These are phyloP conservation scores for Ivindomyrus marchei DNA, from an alignment of 2,113 vertebrate genomes.

Conservation along the genomic window DNA sequence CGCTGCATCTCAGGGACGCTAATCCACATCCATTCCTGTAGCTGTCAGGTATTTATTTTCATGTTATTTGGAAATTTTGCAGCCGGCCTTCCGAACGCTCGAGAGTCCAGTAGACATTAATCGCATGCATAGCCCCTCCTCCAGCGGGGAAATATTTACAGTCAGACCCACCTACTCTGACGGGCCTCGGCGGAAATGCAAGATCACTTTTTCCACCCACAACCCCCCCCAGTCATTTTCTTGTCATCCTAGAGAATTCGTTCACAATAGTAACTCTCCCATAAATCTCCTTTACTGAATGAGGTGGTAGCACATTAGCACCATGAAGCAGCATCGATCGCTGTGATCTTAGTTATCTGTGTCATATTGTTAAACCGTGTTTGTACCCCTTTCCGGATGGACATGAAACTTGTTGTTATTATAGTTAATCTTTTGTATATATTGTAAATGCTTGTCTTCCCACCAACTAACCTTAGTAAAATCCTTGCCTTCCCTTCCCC, in stretches of 20 bases:
- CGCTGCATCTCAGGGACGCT: slow-evolving; percentile 8
- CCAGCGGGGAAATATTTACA: not conserved
- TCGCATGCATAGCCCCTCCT: not conserved
- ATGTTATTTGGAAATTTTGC: not conserved
- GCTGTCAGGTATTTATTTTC: not conserved
- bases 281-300: not conserved
- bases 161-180: not conserved
- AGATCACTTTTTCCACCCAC: not conserved
- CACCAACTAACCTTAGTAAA: not conserved
- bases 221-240: not conserved
- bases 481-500: not conserved
- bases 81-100: not conserved
- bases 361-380: not conserved
- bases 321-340: not conserved
- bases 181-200: not conserved
- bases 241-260: not conserved
- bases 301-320: not conserved
- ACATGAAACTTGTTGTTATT: not conserved
- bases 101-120: not conserved
- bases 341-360: not conserved
- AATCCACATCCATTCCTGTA: not conserved
- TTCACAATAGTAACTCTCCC: not conserved
- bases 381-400: not conserved
- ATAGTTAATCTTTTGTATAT: not conserved
- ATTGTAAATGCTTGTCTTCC: not conserved